Percentiles rank a stretch among this genome's conserved stretches.
Evolutionary conservation across 2,113 vertebrate species (phyloP).

Genomic region (Elephantulus edwardii): DNA sequence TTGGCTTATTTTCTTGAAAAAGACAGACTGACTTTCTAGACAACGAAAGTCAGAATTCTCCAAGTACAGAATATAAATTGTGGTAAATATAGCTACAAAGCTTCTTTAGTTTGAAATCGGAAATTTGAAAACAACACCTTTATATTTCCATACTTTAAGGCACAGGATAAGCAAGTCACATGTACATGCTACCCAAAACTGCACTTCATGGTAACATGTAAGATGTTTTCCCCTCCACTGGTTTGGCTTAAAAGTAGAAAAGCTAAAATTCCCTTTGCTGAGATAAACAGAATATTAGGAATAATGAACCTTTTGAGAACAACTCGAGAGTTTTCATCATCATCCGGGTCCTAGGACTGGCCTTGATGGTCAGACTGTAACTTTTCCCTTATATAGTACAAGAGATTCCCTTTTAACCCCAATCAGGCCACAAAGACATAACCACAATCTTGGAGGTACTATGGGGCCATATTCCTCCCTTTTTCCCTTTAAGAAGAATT

Average conservation of each 20-base stretch:
- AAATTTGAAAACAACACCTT: conserved; percentile 71
- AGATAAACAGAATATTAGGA: background rate
- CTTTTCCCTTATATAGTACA: background rate
- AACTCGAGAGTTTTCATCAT: background rate
- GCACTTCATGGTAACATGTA: conserved; percentile 37
- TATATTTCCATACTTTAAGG: conserved; percentile 85
- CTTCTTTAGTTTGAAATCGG: conserved; percentile 63
- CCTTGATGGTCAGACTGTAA: background rate
- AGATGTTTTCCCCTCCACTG: conserved; percentile 37
- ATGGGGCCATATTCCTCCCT: fast-evolving
- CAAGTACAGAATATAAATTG: conserved; percentile 61
- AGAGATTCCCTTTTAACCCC: too few relatives aligned
- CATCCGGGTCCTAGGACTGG: background rate
- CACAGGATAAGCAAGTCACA: conserved; percentile 87
- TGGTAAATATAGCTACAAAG: conserved; percentile 66
- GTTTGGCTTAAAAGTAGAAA: conserved; percentile 51
- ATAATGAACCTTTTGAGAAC: background rate
- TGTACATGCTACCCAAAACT: conserved; percentile 68
- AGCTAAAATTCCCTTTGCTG: conserved; percentile 35
- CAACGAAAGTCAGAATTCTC: conserved; percentile 57
- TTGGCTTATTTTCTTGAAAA: conserved; percentile 46
- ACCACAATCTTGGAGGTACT: background rate
- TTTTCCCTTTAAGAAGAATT: background rate
- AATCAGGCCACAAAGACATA: background rate
- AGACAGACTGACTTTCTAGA: conserved; percentile 62